Conservation (phyloP, 2,113 vertebrate species). For the Abramis brama region DNA sequence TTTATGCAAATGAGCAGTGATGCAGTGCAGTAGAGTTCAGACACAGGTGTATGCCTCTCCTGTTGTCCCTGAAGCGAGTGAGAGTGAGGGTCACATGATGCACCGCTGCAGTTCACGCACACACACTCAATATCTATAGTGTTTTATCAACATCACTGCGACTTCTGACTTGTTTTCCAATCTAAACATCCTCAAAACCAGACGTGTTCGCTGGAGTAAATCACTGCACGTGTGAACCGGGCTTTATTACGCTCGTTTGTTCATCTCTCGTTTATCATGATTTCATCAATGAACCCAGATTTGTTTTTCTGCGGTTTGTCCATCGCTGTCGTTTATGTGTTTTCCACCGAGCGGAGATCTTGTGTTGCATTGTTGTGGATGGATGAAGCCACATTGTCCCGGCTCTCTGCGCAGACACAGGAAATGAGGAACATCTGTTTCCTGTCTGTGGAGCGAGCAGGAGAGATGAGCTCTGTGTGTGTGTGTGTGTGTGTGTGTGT, state of each 20-base stretch:
- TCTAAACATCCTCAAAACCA: no score
- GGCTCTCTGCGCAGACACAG: constrained; percentile 33
- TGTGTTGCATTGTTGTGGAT: neutral
- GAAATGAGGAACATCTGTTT: constrained; percentile 52
- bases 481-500: no score
- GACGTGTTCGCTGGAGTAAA: neutral
- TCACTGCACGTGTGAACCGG: neutral
- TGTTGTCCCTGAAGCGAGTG: no score
- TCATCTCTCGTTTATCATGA: neutral
- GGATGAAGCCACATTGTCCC: neutral
- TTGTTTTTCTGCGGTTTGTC: neutral
- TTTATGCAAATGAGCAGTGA: no score
- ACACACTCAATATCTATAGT: no score
- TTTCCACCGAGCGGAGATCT: neutral
- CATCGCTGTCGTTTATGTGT: neutral
- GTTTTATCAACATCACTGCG: no score
- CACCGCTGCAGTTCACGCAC: no score
- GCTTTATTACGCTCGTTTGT: no score
- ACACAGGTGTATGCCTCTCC: no score
- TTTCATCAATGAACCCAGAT: neutral
- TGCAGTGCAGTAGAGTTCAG: no score
- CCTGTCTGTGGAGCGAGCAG: constrained; percentile 29
- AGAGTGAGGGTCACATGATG: no score
- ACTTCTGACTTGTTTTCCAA: no score
- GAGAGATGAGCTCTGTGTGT: neutral